These are phyloP conservation scores for Epizoanthus ramosus DNA, from an alignment of 92 coral and sea anemone genomes.

Conservation along the genomic window DNA sequence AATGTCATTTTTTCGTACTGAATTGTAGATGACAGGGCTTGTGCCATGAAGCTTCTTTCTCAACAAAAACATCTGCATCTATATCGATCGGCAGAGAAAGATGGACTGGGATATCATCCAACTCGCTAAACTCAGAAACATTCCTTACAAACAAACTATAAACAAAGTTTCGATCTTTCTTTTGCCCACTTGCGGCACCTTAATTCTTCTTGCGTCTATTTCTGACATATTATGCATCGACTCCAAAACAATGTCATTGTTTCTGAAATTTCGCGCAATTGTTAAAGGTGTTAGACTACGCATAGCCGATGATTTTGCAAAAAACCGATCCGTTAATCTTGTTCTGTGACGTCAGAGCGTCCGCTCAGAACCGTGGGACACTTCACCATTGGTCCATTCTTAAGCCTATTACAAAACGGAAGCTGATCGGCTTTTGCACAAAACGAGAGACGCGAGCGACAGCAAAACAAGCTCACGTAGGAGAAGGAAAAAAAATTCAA, in stretches of 20 bases:
- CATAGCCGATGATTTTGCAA: too few species aligned
- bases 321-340: too few species aligned
- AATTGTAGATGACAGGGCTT: constrained; percentile 74
- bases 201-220: constrained; percentile 54
- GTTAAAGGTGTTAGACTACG: neutral
- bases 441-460: too few species aligned
- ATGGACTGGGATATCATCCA: constrained; percentile 56
- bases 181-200: constrained; percentile 59
- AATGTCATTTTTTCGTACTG: constrained; percentile 1
- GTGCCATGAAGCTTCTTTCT: constrained; percentile 74
- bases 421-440: too few species aligned
- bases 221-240: constrained; percentile 59
- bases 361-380: too few species aligned
- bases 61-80: constrained; percentile 52
- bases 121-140: constrained; percentile 31
- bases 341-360: too few species aligned
- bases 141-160: constrained; percentile 56
- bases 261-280: neutral
- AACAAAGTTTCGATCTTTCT: constrained; percentile 38
- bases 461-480: too few species aligned
- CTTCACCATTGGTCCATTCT: too few species aligned
- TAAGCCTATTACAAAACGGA: too few species aligned
- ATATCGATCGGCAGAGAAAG: constrained; percentile 47
- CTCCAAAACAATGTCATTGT: constrained; percentile 50
- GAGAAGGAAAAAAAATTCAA: too few species aligned